These are phyloP conservation scores for Papilio xuthus DNA, from an alignment of 1,140 invertebrate species.

Conservation along the genomic window DNA sequence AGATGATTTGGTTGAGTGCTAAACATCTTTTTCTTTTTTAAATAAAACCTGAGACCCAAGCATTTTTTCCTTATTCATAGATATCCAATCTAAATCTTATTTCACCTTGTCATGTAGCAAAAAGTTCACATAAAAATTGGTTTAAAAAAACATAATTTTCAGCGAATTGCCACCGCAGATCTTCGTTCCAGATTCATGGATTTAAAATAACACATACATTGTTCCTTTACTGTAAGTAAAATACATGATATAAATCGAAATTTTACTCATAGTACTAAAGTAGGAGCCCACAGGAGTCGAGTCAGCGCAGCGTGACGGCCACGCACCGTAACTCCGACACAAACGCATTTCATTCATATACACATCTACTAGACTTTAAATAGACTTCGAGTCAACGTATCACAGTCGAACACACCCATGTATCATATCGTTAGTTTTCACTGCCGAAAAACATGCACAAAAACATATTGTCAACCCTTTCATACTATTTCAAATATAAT, in stretches of 20 bases:
- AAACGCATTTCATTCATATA: conserved; percentile 42
- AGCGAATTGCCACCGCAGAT: too few species aligned
- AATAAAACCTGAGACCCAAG: too few species aligned
- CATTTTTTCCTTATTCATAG: too few species aligned
- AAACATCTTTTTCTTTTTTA: too few species aligned
- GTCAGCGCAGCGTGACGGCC: conserved; percentile 54
- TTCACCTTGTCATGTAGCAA: too few species aligned
- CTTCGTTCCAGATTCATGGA: too few species aligned
- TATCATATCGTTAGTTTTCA: neutral
- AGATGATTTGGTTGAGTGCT: neutral
- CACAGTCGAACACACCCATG: conserved; percentile 5
- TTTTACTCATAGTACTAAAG: conserved; percentile 33
- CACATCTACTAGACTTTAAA: neutral
- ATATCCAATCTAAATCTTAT: too few species aligned
- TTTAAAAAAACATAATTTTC: too few species aligned
- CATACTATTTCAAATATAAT: too few species aligned
- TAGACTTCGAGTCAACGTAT: conserved; percentile 27
- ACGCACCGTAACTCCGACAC: conserved; percentile 55
- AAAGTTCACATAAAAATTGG: too few species aligned
- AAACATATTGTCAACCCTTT: too few species aligned
- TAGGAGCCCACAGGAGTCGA: conserved; percentile 48
- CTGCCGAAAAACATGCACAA: neutral
- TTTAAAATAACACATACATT: neutral
- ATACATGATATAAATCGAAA: conserved; percentile 26
- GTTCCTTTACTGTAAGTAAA: neutral